Evolutionary conservation across 2,888 invertebrate species (phyloP), one percentile per base, ranked within the genome.

Genomic region (Yponomeuta malinellus): DNA sequence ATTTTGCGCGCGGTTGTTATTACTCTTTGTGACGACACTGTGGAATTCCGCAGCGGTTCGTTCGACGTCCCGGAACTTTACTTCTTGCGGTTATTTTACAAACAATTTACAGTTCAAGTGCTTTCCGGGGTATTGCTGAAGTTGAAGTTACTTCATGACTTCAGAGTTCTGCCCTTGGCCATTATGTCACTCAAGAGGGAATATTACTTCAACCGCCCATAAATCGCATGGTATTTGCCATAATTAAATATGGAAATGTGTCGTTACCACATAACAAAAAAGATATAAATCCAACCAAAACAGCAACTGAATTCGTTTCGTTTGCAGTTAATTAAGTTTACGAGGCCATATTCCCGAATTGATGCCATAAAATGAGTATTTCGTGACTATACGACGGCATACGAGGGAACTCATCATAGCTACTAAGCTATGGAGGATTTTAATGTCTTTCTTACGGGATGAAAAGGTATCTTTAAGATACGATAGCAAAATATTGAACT

Each of bases 261-360:
- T n/a, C 29, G 3, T 68, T 37, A 68, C 23, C 48, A 68, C 48
- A 10, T n/a, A 68, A 43, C 48, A 8, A 63, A 37, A 63, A 70
- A 10, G 70, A 31, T 5, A 70, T 70, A 70, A 70, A 63, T 63
- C 43, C 63, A 15, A 70, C 70, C 59, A 63, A 59, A 59, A 59
- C 52, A 59, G 52, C 52, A 59, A 59, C 52, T 15, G 52, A 12
- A 59, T 33, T 63, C 70, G 78, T 83, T 79, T 75, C 76, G 76
- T 83, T 81, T 76, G 79, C 80, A 79, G 77, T 84, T 84, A 83
- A 84, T 84, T 82, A 82, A 79, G 73, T 84, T 84, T 83, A 84
- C 75, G 80, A 75, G 72, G 75, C 76, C 78, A 78, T 80, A 80
- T 82, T 74, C 79, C 75, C 73, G 79, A 81, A 83, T 79, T 79